Percentiles rank a stretch among this genome's conserved stretches.
phyloP scores from a whole-genome alignment of 1,140 invertebrate species.

The Aphelinus certus region DNA sequence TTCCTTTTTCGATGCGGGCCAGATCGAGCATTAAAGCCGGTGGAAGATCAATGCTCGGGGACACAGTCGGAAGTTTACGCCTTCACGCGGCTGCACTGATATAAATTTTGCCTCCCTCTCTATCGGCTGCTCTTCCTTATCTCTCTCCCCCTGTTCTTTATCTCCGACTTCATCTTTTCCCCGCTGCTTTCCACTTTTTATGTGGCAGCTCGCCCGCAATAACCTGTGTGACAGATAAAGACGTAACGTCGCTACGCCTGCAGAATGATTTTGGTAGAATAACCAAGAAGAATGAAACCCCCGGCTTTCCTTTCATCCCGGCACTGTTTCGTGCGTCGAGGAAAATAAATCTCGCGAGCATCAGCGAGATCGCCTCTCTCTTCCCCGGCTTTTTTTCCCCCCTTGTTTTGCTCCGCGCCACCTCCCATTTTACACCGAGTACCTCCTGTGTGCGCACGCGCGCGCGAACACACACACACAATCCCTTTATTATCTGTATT shows the following conservation, averaged over 20 bases:
- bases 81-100: background rate
- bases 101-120: background rate
- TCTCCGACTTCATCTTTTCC: background rate
- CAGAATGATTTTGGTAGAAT: too few species aligned
- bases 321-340: background rate
- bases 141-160: background rate
- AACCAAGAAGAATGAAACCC: too few species aligned
- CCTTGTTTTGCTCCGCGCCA: too few species aligned
- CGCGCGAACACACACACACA: too few species aligned
- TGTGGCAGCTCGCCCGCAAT: background rate
- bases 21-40: slow-evolving; percentile 14
- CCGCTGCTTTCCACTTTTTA: background rate
- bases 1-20: background rate
- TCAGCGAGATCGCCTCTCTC: too few species aligned
- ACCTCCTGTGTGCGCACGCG: too few species aligned
- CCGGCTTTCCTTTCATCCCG: background rate
- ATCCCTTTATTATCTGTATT: too few species aligned
- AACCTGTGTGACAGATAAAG: background rate
- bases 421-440: too few species aligned
- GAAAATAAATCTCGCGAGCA: background rate
- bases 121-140: background rate
- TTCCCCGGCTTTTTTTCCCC: too few species aligned
- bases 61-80: slow-evolving; percentile 1
- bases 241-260: too few species aligned
- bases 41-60: slow-evolving; percentile 5